Percentiles rank a stretch among this genome's conserved stretches.
These are phyloP conservation scores for Penaeus chinensis DNA, from an alignment of 1,140 invertebrate genomes.

Conservation along the genomic window DNA sequence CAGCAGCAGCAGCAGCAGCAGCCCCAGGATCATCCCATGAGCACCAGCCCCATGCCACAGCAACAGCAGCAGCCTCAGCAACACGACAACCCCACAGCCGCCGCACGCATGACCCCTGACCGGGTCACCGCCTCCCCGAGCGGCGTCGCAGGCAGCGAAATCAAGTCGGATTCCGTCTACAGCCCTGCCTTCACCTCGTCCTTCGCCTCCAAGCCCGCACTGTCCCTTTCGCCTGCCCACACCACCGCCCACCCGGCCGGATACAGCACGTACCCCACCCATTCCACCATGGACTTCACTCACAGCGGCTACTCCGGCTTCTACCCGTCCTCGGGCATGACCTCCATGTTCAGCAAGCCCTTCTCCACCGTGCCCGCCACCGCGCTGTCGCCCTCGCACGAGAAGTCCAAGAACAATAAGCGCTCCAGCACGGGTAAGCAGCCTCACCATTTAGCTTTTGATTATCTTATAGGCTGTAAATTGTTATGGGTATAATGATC, in stretches of 20 bases:
- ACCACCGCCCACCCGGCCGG: slow-evolving; percentile 66
- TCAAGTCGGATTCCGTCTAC: slow-evolving; percentile 67
- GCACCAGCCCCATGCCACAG: slow-evolving; percentile 57
- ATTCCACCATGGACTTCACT: slow-evolving; percentile 67
- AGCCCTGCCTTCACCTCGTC: slow-evolving; percentile 67
- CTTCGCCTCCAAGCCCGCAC: slow-evolving; percentile 64
- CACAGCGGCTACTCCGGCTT: slow-evolving; percentile 66
- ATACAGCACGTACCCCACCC: slow-evolving; percentile 66
- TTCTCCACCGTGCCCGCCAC: slow-evolving; percentile 62
- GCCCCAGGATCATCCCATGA: slow-evolving; percentile 56
- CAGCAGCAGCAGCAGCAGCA: slow-evolving; percentile 21
- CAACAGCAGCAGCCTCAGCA: slow-evolving; percentile 64
- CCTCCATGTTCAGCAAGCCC: slow-evolving; percentile 68
- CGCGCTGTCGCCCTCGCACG: slow-evolving; percentile 64
- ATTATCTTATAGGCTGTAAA: too few relatives aligned
- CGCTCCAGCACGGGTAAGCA: slow-evolving; percentile 73
- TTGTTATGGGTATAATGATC: too few relatives aligned
- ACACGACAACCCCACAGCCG: slow-evolving; percentile 65
- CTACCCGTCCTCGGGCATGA: slow-evolving; percentile 67
- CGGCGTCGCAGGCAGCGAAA: slow-evolving; percentile 65
- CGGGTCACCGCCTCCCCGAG: slow-evolving; percentile 69
- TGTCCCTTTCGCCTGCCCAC: slow-evolving; percentile 54
- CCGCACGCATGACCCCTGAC: slow-evolving; percentile 67
- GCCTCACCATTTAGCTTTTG: slow-evolving; percentile 70
- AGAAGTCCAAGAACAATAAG: slow-evolving; percentile 68